These are phyloP conservation scores for Cassiopea xamachana DNA, from an alignment of 30 jellyfish, hydroid and myxozoan species.

Conservation along the genomic window DNA sequence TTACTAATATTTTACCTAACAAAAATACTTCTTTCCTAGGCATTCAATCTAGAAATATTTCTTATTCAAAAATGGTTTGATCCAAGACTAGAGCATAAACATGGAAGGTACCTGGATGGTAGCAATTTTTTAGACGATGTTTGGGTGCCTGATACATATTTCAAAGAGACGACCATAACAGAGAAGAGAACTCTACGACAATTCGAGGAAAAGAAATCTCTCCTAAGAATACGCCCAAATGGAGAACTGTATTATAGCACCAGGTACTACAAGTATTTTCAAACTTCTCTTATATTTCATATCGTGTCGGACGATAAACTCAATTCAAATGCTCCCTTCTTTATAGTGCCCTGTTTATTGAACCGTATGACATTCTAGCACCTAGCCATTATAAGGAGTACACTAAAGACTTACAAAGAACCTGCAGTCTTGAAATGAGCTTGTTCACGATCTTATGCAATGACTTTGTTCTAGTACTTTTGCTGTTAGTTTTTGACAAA, in stretches of 20 bases:
- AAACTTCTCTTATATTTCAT: too few species aligned
- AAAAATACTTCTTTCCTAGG: conserved; percentile 11
- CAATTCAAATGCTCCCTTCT: too few species aligned
- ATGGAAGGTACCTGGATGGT: conserved; percentile 66
- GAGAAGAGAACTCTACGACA: conserved; percentile 48
- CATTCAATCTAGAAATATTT: conserved; percentile 69
- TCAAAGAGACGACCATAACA: conserved; percentile 77
- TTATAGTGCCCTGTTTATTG: too few species aligned
- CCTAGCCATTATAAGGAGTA: too few species aligned
- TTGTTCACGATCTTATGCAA: too few species aligned
- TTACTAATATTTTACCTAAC: background rate
- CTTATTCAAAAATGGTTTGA: conserved; percentile 91
- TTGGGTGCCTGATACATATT: conserved; percentile 95
- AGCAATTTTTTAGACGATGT: conserved; percentile 39
- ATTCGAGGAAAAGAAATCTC: conserved; percentile 63
- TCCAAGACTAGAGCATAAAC: conserved; percentile 74
- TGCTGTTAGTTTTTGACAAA: too few species aligned
- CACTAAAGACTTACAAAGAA: too few species aligned
- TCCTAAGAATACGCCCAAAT: conserved; percentile 69
- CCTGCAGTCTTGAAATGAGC: too few species aligned
- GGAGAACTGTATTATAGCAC: conserved; percentile 76
- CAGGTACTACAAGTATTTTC: conserved; percentile 42
- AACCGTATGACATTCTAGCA: too few species aligned
- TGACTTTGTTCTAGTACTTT: too few species aligned
- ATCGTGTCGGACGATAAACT: too few species aligned